Conservation (phyloP, 1,140 invertebrate species). For the Heterodera schachtii region DNA sequence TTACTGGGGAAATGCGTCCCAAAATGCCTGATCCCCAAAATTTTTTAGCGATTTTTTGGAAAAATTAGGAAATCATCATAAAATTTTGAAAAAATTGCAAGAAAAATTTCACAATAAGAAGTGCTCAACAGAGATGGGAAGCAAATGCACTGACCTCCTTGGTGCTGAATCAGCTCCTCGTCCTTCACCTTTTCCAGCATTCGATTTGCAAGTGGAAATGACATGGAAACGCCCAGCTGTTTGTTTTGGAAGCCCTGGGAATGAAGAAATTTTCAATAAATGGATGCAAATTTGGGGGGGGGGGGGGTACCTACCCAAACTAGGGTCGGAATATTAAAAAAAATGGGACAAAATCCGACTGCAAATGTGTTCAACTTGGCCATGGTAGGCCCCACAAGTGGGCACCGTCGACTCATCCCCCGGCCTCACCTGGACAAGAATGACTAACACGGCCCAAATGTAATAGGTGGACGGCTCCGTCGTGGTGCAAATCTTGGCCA, state of each 20-base stretch:
- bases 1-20: too few relatives aligned
- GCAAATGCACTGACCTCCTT: conserved; percentile 14
- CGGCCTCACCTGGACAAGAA: conserved; percentile 86
- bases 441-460: conserved; percentile 94
- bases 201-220: conserved; percentile 79
- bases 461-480: conserved; percentile 82
- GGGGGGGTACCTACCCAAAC: too few relatives aligned
- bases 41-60: too few relatives aligned
- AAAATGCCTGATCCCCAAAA: too few relatives aligned
- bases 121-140: background rate
- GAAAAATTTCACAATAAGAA: conserved; percentile 16
- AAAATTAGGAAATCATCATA: too few relatives aligned
- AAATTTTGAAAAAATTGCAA: too few relatives aligned
- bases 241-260: conserved; percentile 32
- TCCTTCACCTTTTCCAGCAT: conserved; percentile 78
- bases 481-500: conserved; percentile 87
- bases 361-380: too few relatives aligned
- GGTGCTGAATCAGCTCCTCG: conserved; percentile 7
- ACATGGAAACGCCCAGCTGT: conserved; percentile 69
- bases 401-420: too few relatives aligned
- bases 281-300: too few relatives aligned
- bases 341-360: too few relatives aligned
- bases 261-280: background rate
- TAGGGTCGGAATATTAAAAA: too few relatives aligned
- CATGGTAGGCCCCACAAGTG: too few relatives aligned